Base-by-base conservation (phyloP, 2,888 invertebrate genomes). In the Tetragonisca angustula region DNA sequence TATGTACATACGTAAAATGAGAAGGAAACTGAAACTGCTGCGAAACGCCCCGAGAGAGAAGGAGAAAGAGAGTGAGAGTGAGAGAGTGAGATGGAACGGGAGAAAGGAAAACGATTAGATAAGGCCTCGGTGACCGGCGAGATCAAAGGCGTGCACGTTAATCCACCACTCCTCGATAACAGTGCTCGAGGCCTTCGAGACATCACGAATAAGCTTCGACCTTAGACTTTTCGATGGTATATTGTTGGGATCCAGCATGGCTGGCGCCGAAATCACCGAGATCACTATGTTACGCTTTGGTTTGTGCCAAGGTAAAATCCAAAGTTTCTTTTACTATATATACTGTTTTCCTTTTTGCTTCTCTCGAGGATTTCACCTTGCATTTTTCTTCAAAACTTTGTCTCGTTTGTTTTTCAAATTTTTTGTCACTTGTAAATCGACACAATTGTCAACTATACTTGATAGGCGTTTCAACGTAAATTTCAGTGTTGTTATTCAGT, bases 151-250 rank as follows among this genome's bases (percentile, higher is more conserved):
- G 89, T 91, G 91, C 92, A 89, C 94, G 93, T 93, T 94, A 94
- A 94, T 94, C 94, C 94, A 92, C 92, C 93, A 92, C 93, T 94
- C 93, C 91, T 93, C 94, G 94, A 94, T 94, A 94, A 94, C 90
- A 84, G 82, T 84, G 85, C 86, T 90, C 88, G 91, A 92, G 91
- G 91, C 91, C 93, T 93, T 93, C 91, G 89, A 88, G 88, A 76
- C 88, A 83, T 88, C 88, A 90, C 90, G 90, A 90, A 89, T 90
- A 90, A 87, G 88, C 89, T 83, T 88, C 89, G 88, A 89, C 90
- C 89, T 90, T 89, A 90, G 87, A 88, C 68, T 89, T 89, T 86
- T 87, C 83, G 83, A 84, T 79, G 83, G 79, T 87, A 69, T 69
- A 56, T 59, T 71, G 27, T 27, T 84, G 84, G 56, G 82, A 81